Evolutionary conservation across 2,888 invertebrate species (phyloP).

Genomic region (Ypsolopha scabrella): DNA sequence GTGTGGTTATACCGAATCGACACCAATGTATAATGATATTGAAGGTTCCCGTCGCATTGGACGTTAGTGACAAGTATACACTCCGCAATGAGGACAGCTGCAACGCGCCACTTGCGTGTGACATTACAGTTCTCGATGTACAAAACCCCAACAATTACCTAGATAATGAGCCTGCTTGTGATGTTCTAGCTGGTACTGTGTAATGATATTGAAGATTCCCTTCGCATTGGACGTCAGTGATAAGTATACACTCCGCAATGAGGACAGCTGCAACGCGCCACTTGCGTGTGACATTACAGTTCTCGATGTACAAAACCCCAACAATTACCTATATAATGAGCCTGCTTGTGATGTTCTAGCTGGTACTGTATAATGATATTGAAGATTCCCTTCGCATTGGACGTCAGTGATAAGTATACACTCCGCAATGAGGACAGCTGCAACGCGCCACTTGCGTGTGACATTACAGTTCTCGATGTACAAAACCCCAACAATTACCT

Average conservation of each 20-base stretch:
- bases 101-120: constrained; percentile 81
- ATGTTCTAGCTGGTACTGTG: constrained; percentile 84
- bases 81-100: constrained; percentile 89
- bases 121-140: constrained; percentile 86
- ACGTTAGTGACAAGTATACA: constrained; percentile 90
- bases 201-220: constrained; percentile 85
- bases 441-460: constrained; percentile 79
- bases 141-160: constrained; percentile 65
- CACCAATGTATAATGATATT: constrained; percentile 83
- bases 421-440: constrained; percentile 89
- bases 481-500: constrained; percentile 60
- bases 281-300: constrained; percentile 84
- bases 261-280: constrained; percentile 83
- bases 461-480: neutral
- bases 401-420: constrained; percentile 90
- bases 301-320: constrained; percentile 75
- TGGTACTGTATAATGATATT: constrained; percentile 85
- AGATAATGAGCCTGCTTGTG: constrained; percentile 78
- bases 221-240: constrained; percentile 92
- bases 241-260: constrained; percentile 89
- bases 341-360: constrained; percentile 77
- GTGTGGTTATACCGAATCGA: too few species aligned
- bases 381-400: constrained; percentile 89
- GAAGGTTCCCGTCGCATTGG: constrained; percentile 89
- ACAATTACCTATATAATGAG: constrained; percentile 80